These are phyloP conservation scores for Yponomeuta evonymella DNA, from an alignment of 2,888 invertebrate genomes.

Conservation along the genomic window DNA sequence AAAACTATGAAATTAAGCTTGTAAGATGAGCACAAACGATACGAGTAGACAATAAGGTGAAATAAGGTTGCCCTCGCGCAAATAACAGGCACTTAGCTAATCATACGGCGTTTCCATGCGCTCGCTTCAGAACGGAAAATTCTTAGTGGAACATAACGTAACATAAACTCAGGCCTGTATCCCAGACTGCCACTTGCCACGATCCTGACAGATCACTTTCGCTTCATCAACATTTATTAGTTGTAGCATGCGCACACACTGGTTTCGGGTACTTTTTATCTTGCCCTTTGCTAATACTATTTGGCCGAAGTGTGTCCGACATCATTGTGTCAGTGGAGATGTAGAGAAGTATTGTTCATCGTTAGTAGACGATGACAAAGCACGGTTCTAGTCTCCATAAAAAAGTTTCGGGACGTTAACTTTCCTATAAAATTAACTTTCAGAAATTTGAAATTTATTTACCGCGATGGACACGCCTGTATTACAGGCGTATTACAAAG, in stretches of 20 bases:
- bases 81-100: neutral
- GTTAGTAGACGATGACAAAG: neutral
- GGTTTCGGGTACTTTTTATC: too few species aligned
- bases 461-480: too few species aligned
- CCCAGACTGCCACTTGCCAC: too few species aligned
- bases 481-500: too few species aligned
- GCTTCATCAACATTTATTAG: too few species aligned
- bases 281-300: too few species aligned
- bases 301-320: too few species aligned
- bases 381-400: neutral
- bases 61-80: neutral
- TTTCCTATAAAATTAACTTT: too few species aligned
- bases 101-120: neutral
- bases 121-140: neutral
- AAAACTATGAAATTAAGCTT: neutral
- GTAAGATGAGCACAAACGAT: neutral
- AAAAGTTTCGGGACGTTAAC: neutral
- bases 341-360: neutral
- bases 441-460: too few species aligned
- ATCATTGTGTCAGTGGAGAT: neutral
- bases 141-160: neutral
- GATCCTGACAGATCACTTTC: too few species aligned
- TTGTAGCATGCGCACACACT: too few species aligned
- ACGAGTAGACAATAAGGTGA: neutral
- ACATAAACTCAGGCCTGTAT: too few species aligned